Percentiles rank a stretch among this genome's conserved stretches.
phyloP scores from a whole-genome alignment of 2,888 invertebrate genomes.

The Lymantria dispar region DNA sequence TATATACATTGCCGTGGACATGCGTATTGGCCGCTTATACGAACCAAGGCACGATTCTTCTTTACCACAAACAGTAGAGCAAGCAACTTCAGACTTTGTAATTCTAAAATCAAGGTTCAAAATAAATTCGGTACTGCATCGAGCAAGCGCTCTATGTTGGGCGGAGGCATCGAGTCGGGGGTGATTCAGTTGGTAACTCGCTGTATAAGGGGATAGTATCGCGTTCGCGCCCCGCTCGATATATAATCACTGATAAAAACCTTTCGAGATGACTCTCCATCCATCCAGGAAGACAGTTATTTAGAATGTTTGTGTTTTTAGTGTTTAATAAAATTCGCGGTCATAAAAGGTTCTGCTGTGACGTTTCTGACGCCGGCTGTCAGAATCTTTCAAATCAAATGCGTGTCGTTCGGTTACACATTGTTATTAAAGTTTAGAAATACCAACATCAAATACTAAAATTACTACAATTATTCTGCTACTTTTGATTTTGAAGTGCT shows the following conservation, averaged over 20 bases:
- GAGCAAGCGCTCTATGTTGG: conserved; percentile 80
- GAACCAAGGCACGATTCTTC: conserved; percentile 75
- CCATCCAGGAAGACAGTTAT: conserved; percentile 48
- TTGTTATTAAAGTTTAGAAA: conserved; percentile 31
- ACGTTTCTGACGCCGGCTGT: conserved; percentile 52
- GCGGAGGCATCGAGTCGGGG: conserved; percentile 79
- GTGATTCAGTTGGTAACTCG: conserved; percentile 77
- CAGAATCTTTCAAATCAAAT: conserved; percentile 52
- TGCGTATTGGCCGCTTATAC: conserved; percentile 79
- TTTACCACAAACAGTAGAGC: conserved; percentile 51
- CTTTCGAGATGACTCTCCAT: conserved; percentile 65
- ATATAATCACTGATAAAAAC: conserved; percentile 66
- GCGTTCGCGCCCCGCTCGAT: conserved; percentile 60
- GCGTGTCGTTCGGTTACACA: conserved; percentile 54
- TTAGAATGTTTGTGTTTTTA: conserved; percentile 49
- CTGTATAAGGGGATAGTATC: conserved; percentile 67
- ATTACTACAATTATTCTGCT: neutral
- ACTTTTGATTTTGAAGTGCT: conserved; percentile 39
- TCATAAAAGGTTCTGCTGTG: conserved; percentile 22
- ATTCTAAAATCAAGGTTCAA: conserved; percentile 30
- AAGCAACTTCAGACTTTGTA: conserved; percentile 47
- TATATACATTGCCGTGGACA: conserved; percentile 77
- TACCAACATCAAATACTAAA: conserved; percentile 1
- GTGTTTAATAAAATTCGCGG: conserved; percentile 23
- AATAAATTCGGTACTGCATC: conserved; percentile 37